A percentile compares a stretch with the other conserved stretches of the same genome.
phyloP scores from a whole-genome alignment of 1,140 invertebrate genomes.

The Oreohelix idahoensis region DNA sequence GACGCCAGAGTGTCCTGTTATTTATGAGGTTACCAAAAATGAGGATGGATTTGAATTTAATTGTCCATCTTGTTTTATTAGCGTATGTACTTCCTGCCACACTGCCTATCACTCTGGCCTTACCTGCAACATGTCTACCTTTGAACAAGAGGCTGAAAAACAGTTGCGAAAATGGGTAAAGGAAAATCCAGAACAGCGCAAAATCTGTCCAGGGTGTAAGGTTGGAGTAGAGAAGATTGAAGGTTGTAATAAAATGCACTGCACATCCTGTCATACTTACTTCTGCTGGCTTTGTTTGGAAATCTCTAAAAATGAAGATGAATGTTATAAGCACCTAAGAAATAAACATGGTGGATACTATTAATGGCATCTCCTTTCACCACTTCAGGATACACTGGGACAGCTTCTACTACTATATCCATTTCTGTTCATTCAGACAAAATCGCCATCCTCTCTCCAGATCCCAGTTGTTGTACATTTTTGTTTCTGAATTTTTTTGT shows the following conservation, averaged over 20 bases:
- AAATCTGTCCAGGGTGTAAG: conserved; percentile 58
- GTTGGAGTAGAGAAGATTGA: conserved; percentile 56
- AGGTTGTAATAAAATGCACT: conserved; percentile 61
- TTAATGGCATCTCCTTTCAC: too few relatives aligned
- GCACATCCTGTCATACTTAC: conserved; percentile 47
- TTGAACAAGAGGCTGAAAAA: conserved; percentile 24
- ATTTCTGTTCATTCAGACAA: too few relatives aligned
- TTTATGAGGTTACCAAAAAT: conserved; percentile 50
- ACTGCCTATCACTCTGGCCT: conserved; percentile 56
- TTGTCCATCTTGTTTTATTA: conserved; percentile 51
- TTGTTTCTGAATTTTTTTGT: too few relatives aligned
- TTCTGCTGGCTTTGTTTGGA: conserved; percentile 62
- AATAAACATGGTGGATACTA: conserved; percentile 48
- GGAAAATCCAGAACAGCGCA: conserved; percentile 44
- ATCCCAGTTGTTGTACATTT: too few relatives aligned
- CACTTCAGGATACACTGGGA: too few relatives aligned
- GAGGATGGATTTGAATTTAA: conserved; percentile 44
- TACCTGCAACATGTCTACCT: conserved; percentile 55
- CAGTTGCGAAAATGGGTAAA: conserved; percentile 45
- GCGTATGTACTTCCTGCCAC: conserved; percentile 57
- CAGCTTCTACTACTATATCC: too few relatives aligned
- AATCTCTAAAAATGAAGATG: conserved; percentile 23
- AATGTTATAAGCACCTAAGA: conserved; percentile 56
- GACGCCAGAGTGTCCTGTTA: conserved; percentile 59
- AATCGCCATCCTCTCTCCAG: too few relatives aligned